phyloP scores from a whole-genome alignment of 2,113 vertebrate species.

The Megaceryle maxima region DNA sequence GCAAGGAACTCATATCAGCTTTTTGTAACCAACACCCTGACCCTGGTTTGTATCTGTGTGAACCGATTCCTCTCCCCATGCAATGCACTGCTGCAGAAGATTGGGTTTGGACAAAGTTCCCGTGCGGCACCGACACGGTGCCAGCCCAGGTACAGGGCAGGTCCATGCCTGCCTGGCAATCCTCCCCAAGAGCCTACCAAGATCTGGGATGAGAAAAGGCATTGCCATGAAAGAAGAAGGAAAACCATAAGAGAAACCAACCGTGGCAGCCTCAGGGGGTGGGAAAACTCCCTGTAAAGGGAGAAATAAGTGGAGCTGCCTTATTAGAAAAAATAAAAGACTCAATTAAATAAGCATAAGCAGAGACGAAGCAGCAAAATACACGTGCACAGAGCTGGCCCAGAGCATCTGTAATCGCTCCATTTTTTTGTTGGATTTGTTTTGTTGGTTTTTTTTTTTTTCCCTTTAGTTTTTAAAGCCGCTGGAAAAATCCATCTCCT shows the following conservation, averaged over 20 bases:
- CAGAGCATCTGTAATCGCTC: accelerated
- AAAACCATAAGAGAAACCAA: background rate
- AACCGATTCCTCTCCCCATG: accelerated
- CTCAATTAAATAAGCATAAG: background rate
- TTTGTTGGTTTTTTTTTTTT: background rate
- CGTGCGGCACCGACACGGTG: accelerated
- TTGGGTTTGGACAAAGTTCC: background rate
- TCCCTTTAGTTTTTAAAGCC: background rate
- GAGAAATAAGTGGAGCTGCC: background rate
- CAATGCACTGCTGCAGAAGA: background rate
- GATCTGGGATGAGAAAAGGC: background rate
- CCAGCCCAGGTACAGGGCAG: background rate
- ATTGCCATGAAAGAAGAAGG: accelerated
- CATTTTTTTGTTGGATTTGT: background rate
- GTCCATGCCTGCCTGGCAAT: background rate
- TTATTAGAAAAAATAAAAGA: background rate
- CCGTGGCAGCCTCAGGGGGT: accelerated
- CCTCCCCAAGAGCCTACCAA: accelerated
- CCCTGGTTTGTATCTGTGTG: background rate
- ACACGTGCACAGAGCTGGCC: background rate
- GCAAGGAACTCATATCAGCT: background rate
- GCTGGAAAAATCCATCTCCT: background rate
- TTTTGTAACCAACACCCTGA: background rate
- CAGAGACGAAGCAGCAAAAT: background rate
- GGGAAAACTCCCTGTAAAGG: background rate